Base-by-base conservation (phyloP, 2,888 invertebrate genomes). In the Limulus polyphemus region DNA sequence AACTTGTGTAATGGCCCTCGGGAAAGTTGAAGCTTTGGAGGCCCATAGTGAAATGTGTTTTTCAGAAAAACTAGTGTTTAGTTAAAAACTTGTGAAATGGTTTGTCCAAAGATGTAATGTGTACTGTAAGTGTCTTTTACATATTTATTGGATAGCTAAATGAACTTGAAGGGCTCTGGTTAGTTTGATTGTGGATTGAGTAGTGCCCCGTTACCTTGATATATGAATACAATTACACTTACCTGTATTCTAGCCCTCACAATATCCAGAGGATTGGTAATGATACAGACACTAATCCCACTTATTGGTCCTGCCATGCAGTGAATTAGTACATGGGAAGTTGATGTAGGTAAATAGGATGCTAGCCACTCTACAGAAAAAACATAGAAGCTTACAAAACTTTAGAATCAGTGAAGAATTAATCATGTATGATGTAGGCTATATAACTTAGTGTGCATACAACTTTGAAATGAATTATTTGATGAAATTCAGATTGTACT, bases 221-320 rank as follows among this genome's bases (percentile, higher is more conserved):
- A 50, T 10, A 47, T 61, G 59, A 17, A 48, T 11, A 56, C 51
- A 14, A 49, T 50, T 47, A 55, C 11, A 16, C 67, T 67, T 72
- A 88, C 90, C 83, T 98, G 98, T 56, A 97, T 79, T 71, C 97
- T 81, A 0, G 95, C 92, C 48, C 97, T 81, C 12, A 95, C 87
- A 49, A 94, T 88, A 74, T 98, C 97, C 72, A 98, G 76, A 0
- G 95, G 94, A 79, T 98, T 98, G n/a, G 95, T 95, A 59, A 97
- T 81, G 62, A 93, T 80, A 11, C 93, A 91, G 46, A 93, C 91
- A 7, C 93, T 91, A 74, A 92, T 88, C 0, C 97, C 97, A 17
- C 93, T 91, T 14, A 94, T 77, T 0, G 92, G 91, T 5, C 93
- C 97, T 49, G 97, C 89, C 52, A 88, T 79, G 71, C 90, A 89